These are phyloP conservation scores for Passer montanus DNA, from an alignment of 2,113 vertebrate species.

Conservation along the genomic window DNA sequence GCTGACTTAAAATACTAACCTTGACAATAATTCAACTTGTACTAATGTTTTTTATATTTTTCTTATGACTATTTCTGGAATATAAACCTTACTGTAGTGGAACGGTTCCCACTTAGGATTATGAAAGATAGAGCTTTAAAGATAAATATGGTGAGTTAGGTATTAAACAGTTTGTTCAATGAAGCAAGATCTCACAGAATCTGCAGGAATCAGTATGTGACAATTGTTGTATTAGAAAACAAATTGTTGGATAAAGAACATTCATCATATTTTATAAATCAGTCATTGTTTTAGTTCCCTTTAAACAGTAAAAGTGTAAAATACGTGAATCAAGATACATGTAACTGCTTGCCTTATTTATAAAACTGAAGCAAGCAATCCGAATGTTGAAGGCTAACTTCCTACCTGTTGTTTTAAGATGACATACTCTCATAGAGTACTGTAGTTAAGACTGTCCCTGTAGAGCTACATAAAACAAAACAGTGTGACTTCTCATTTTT, in stretches of 20 bases:
- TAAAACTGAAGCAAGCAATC: constrained; percentile 28
- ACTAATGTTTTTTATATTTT: not conserved
- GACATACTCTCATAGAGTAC: not conserved
- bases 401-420: constrained; percentile 40
- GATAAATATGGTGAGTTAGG: not conserved
- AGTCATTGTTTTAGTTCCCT: not conserved
- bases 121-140: not conserved
- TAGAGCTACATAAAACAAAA: constrained; percentile 26
- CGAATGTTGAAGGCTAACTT: constrained; percentile 50
- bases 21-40: not conserved
- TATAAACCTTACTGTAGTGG: not conserved
- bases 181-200: not conserved
- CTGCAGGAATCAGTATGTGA: not conserved
- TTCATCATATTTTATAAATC: not conserved
- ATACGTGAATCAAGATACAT: constrained; percentile 1
- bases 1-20: not conserved
- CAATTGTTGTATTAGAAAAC: not conserved
- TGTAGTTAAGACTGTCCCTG: not conserved
- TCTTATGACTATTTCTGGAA: not conserved
- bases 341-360: constrained; percentile 36
- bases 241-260: not conserved
- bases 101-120: rapidly evolving
- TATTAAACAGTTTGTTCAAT: not conserved
- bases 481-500: constrained; percentile 52
- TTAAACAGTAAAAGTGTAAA: not conserved